Evolutionary conservation across 2,113 vertebrate genomes (phyloP).

Genomic region (Lasiurus cinereus): DNA sequence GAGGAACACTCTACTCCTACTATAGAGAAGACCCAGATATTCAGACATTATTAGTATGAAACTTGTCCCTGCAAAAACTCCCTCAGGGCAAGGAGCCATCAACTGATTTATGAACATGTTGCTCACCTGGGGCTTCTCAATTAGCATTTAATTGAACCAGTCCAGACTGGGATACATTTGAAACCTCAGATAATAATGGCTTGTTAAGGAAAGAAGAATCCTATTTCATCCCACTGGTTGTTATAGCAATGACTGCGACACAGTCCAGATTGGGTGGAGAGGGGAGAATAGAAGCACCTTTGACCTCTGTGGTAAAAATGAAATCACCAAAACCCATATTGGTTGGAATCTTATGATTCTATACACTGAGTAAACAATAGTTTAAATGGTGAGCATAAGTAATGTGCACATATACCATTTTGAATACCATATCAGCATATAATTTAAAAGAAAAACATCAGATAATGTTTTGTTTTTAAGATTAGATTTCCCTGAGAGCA

Average conservation of each 20-base stretch:
- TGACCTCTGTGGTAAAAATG: background rate
- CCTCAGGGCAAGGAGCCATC: background rate
- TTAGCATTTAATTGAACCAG: conserved; percentile 18
- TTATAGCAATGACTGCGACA: background rate
- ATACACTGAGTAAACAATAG: background rate
- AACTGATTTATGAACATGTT: background rate
- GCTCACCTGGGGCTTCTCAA: background rate
- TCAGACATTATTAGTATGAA: background rate
- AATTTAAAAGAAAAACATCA: conserved; percentile 29
- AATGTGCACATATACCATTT: background rate
- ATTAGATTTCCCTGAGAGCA: background rate
- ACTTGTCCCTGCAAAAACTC: background rate
- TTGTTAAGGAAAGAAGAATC: background rate
- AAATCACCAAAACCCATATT: background rate
- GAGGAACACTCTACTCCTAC: background rate
- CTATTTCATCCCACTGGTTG: background rate
- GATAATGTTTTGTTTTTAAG: conserved; percentile 39
- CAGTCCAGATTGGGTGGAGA: too few species aligned
- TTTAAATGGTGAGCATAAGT: background rate
- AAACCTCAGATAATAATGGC: background rate
- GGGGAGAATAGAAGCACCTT: background rate
- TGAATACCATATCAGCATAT: background rate
- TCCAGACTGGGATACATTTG: background rate
- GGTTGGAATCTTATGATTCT: background rate
- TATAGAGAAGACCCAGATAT: background rate